A percentile compares a stretch with the other conserved stretches of the same genome.
Evolutionary conservation across 2,888 invertebrate genomes (phyloP).

Genomic region (Cryptocephalus moraei): DNA sequence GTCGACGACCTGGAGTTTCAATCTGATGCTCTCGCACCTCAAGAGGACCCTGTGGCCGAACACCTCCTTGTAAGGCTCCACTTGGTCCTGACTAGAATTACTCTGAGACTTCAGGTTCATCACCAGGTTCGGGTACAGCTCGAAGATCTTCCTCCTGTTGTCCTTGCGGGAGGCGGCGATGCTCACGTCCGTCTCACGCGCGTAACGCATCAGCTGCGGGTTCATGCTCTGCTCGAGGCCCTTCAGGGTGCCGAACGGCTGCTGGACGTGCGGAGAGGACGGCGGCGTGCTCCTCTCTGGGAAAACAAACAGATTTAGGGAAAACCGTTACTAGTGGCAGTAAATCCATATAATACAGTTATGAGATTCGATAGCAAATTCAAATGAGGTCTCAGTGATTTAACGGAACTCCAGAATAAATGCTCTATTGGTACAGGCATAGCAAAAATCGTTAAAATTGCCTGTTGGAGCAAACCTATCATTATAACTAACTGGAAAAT

Average conservation of each 20-base stretch:
- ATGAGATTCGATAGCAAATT: too few relatives aligned
- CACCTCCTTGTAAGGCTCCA: conserved; percentile 76
- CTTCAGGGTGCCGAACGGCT: conserved; percentile 72
- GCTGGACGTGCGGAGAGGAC: conserved; percentile 48
- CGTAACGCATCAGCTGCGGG: conserved; percentile 82
- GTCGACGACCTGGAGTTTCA: conserved; percentile 46
- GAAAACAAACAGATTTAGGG: too few relatives aligned
- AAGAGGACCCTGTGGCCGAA: conserved; percentile 79
- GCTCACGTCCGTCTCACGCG: conserved; percentile 80
- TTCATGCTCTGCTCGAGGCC: conserved; percentile 88
- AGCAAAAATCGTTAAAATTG: too few relatives aligned
- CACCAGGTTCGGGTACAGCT: conserved; percentile 52
- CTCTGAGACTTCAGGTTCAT: conserved; percentile 34
- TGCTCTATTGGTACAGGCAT: too few relatives aligned
- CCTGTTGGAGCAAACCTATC: too few relatives aligned
- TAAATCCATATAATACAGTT: too few relatives aligned
- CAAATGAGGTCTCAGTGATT: too few relatives aligned
- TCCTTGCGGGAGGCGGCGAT: conserved; percentile 74
- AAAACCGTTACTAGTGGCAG: too few relatives aligned
- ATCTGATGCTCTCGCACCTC: conserved; percentile 58
- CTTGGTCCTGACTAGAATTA: conserved; percentile 27
- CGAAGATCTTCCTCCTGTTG: conserved; percentile 69
- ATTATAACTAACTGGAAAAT: too few relatives aligned
- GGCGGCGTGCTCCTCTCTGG: conserved; percentile 44
- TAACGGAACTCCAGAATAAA: too few relatives aligned